Percentiles rank a stretch among this genome's conserved stretches.
Conservation (phyloP, 2,797 vertebrate species). For the Pagetopsis macropterus region DNA sequence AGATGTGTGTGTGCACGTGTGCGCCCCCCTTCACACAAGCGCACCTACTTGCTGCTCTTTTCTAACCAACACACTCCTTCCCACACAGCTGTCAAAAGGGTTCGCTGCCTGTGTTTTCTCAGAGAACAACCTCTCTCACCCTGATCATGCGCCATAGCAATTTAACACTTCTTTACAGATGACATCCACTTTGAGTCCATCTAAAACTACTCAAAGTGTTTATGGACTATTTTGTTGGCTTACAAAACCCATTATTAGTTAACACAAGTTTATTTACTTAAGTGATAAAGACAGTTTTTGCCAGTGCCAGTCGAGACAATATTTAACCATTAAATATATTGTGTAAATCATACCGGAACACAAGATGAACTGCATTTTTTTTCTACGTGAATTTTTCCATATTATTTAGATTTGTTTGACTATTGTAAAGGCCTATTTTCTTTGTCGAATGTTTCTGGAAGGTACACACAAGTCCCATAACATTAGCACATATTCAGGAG, state of each 20-base stretch:
- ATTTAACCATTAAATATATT: too few species aligned
- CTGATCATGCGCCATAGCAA: conserved; percentile 44
- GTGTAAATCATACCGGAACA: too few species aligned
- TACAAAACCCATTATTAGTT: not conserved
- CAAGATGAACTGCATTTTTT: too few species aligned
- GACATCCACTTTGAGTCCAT: not conserved
- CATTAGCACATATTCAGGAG: too few species aligned
- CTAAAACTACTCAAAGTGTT: conserved; percentile 12
- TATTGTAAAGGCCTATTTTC: too few species aligned
- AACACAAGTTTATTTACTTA: not conserved
- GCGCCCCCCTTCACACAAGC: conserved; percentile 5
- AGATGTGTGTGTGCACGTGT: conserved; percentile 33
- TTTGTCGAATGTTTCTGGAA: too few species aligned
- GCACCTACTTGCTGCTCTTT: conserved; percentile 19
- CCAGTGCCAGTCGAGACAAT: too few species aligned
- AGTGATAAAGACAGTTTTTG: not conserved
- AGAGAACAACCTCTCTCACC: conserved; percentile 47
- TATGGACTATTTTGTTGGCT: not conserved
- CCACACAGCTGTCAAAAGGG: conserved; percentile 71
- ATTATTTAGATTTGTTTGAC: too few species aligned
- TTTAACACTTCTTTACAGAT: conserved; percentile 19
- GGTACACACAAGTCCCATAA: too few species aligned
- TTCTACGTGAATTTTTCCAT: too few species aligned
- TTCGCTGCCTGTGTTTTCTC: conserved; percentile 56
- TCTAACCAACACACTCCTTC: conserved; percentile 49